Evolutionary conservation across 1,140 invertebrate species (phyloP).

Genomic region (Argopecten irradians): DNA sequence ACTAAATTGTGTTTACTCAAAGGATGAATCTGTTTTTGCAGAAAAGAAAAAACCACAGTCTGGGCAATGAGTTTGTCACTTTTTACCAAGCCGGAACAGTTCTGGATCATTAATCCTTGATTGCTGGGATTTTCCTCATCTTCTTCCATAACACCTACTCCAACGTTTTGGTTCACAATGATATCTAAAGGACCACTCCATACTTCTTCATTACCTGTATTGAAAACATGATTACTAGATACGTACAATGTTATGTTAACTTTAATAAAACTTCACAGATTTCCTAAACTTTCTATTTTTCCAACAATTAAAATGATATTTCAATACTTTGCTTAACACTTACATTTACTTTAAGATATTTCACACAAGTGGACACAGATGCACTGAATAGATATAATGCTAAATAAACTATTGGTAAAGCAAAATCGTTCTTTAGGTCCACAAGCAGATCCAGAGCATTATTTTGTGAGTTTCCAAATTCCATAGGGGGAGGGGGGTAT

Average conservation of each 20-base stretch:
- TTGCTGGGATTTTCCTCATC: background rate
- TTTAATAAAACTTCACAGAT: no score
- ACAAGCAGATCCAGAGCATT: no score
- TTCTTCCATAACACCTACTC: background rate
- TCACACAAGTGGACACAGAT: no score
- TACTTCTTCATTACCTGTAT: constrained; percentile 28
- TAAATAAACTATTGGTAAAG: no score
- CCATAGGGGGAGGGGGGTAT: no score
- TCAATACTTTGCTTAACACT: no score
- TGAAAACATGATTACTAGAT: background rate
- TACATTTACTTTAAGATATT: no score
- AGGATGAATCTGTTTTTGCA: constrained; percentile 21
- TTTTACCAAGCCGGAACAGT: background rate
- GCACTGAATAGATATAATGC: background rate
- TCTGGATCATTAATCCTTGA: background rate
- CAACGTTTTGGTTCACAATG: background rate
- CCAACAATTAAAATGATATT: no score
- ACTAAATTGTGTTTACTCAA: background rate
- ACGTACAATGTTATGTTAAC: no score
- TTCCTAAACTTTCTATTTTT: no score
- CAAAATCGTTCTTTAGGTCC: no score
- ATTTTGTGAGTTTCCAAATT: no score
- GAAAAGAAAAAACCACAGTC: constrained; percentile 26
- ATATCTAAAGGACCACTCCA: constrained; percentile 18
- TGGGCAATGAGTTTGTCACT: background rate